These are phyloP conservation scores for Trichonephila clavata DNA, from an alignment of 1,140 invertebrate genomes.

Conservation along the genomic window DNA sequence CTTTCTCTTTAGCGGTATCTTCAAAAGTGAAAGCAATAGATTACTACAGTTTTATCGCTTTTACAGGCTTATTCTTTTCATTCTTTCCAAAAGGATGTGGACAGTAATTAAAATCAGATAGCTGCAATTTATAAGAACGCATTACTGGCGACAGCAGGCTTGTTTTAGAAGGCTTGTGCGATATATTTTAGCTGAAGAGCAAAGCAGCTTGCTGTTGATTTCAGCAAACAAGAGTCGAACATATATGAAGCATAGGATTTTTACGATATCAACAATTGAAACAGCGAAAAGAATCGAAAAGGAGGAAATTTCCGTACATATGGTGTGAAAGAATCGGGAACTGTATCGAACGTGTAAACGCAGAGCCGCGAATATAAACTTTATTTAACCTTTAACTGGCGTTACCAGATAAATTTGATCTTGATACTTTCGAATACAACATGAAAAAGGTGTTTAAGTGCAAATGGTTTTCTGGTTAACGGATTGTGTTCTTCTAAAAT, in stretches of 20 bases:
- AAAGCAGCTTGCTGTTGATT: not conserved
- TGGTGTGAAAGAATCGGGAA: not conserved
- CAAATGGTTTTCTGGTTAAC: no score
- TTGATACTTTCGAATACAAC: no score
- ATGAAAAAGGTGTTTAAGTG: no score
- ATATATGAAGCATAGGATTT: not conserved
- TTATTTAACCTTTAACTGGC: no score
- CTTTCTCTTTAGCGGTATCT: not conserved
- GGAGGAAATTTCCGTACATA: not conserved
- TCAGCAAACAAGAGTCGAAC: not conserved
- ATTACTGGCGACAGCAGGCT: constrained; percentile 7
- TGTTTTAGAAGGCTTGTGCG: not conserved
- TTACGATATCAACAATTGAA: not conserved
- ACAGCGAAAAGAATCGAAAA: not conserved
- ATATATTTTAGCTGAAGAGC: not conserved
- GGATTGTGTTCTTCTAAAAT: no score
- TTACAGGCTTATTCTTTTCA: constrained; percentile 23
- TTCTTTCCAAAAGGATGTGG: not conserved
- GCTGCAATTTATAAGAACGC: not conserved
- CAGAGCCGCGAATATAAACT: no score
- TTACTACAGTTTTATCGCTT: constrained; percentile 46
- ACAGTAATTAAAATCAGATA: constrained; percentile 34
- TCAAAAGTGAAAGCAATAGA: constrained; percentile 33
- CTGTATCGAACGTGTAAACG: not conserved
- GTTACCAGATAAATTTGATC: no score